Conservation (phyloP, 1,140 invertebrate species). For the Drosophila nigrodunni region DNA sequence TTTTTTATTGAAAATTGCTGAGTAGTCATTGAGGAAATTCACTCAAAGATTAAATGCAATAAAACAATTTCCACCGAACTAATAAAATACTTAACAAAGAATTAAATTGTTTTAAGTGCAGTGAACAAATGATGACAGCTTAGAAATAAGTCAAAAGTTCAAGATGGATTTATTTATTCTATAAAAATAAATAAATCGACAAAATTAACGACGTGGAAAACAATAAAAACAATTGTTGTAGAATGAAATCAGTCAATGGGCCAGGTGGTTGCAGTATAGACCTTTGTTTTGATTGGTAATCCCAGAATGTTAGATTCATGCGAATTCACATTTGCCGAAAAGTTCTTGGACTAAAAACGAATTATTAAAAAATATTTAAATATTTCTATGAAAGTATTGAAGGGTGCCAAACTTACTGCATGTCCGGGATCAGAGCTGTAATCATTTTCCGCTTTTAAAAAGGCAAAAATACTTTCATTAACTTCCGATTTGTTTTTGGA, state of each 20-base stretch:
- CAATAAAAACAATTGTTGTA: background rate
- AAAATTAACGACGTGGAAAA: background rate
- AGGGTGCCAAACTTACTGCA: constrained; percentile 19
- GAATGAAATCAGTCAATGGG: constrained; percentile 14
- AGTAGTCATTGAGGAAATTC: background rate
- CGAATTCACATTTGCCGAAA: constrained; percentile 47
- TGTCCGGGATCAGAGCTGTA: background rate
- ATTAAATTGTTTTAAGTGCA: constrained; percentile 1
- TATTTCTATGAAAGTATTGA: background rate
- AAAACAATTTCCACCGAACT: background rate
- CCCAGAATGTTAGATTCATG: constrained; percentile 54
- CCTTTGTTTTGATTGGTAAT: constrained; percentile 42
- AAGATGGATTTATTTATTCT: constrained; percentile 6
- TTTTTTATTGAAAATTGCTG: too few relatives aligned
- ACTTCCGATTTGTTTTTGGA: constrained; percentile 38
- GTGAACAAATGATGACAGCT: constrained; percentile 1
- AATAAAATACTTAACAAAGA: background rate
- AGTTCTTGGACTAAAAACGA: constrained; percentile 12
- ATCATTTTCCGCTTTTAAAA: constrained; percentile 43
- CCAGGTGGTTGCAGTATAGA: constrained; percentile 50
- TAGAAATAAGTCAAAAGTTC: background rate
- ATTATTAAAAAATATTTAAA: background rate
- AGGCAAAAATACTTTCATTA: constrained; percentile 50
- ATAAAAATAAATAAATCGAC: background rate
- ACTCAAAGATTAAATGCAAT: background rate